A percentile compares a stretch with the other conserved stretches of the same genome.
phyloP scores from a whole-genome alignment of 1,140 invertebrate species.

The Eupeodes corollae region DNA sequence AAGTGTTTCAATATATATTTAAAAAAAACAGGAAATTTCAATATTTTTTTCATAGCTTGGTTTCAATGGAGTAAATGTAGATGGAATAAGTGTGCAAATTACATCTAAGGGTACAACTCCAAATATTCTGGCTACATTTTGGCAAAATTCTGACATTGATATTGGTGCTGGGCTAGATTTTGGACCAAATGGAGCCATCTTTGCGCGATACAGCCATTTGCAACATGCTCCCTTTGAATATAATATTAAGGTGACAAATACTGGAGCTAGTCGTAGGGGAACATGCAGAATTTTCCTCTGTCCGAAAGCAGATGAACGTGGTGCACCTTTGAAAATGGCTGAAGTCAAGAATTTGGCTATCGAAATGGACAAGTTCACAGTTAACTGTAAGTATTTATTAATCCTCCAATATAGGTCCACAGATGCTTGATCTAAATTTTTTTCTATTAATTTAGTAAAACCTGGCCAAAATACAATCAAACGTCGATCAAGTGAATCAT shows the following conservation, averaged over 20 bases:
- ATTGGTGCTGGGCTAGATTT: constrained; percentile 50
- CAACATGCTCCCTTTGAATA: constrained; percentile 53
- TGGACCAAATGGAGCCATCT: constrained; percentile 41
- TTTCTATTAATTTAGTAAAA: constrained; percentile 34
- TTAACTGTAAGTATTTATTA: constrained; percentile 37
- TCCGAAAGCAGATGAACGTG: constrained; percentile 45
- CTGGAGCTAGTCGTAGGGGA: constrained; percentile 23
- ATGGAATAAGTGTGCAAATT: constrained; percentile 33
- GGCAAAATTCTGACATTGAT: constrained; percentile 50
- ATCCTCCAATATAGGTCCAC: constrained; percentile 2
- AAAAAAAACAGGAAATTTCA: background rate
- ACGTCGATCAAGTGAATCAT: constrained; percentile 45
- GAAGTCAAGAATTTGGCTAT: constrained; percentile 45
- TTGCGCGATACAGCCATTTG: constrained; percentile 50
- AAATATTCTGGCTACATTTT: constrained; percentile 45
- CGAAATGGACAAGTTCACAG: constrained; percentile 47
- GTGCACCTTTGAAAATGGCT: constrained; percentile 37
- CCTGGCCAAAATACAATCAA: constrained; percentile 45
- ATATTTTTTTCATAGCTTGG: constrained; percentile 17
- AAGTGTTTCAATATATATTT: constrained; percentile 42
- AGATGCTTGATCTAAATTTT: background rate
- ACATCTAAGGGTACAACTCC: constrained; percentile 19
- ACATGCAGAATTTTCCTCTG: constrained; percentile 50
- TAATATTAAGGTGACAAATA: constrained; percentile 39
- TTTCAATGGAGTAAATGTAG: constrained; percentile 36